These are phyloP conservation scores for Halichondria panicea DNA, from an alignment of 37 sponge, comb jelly and placozoan genomes.

Conservation along the genomic window DNA sequence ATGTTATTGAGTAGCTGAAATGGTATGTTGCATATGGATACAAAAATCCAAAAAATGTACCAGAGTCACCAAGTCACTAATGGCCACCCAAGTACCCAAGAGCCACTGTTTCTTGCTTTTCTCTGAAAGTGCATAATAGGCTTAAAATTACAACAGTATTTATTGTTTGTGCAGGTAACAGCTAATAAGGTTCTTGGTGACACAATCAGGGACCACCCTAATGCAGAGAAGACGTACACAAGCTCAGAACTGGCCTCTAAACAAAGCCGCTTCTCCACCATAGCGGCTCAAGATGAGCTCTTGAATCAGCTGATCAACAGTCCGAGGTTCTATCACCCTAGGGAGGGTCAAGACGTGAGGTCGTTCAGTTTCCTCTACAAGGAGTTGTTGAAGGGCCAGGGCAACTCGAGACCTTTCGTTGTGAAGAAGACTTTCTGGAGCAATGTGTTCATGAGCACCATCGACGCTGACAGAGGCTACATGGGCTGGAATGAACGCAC, in stretches of 20 bases:
- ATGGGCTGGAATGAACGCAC: conserved; percentile 83
- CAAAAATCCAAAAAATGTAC: too few species aligned
- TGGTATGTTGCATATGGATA: too few species aligned
- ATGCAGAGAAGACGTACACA: too few species aligned
- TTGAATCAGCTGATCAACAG: conserved; percentile 13
- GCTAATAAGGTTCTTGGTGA: too few species aligned
- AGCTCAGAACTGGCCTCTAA: not conserved
- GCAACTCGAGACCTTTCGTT: conserved; percentile 8
- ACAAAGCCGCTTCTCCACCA: not conserved
- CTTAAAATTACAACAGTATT: too few species aligned
- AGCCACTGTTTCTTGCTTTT: too few species aligned
- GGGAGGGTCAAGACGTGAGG: conserved; percentile 11
- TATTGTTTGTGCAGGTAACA: too few species aligned
- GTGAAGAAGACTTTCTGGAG: conserved; percentile 63
- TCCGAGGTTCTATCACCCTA: conserved; percentile 13
- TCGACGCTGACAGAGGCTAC: conserved; percentile 33
- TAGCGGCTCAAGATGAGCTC: not conserved
- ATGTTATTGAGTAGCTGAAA: too few species aligned
- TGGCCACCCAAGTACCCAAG: too few species aligned
- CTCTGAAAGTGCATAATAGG: too few species aligned
- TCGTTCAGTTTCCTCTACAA: conserved; percentile 33
- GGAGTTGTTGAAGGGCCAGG: conserved; percentile 45
- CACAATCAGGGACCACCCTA: too few species aligned
- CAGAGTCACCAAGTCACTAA: too few species aligned
- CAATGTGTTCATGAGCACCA: conserved; percentile 40